Evolutionary conservation across 2,113 vertebrate genomes (phyloP).

Genomic region (Gambusia affinis): DNA sequence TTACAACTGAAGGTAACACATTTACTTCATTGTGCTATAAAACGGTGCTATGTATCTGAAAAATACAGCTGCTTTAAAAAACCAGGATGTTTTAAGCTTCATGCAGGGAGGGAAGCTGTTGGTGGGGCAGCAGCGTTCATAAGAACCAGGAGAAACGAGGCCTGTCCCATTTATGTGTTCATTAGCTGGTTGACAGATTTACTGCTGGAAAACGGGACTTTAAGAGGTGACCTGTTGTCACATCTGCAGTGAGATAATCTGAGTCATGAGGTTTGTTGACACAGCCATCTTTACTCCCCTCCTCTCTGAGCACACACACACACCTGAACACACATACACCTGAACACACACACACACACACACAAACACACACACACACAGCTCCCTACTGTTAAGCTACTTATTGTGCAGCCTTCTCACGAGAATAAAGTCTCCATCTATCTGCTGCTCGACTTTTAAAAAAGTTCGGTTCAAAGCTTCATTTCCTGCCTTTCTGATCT

Average conservation of each 20-base stretch:
- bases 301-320: slow-evolving; percentile 24
- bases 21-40: too few species aligned
- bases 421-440: slow-evolving; percentile 21
- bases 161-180: slow-evolving; percentile 67
- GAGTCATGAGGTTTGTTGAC: slow-evolving; percentile 73
- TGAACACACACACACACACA: slow-evolving; percentile 30
- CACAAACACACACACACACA: slow-evolving; percentile 25
- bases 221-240: slow-evolving; percentile 81
- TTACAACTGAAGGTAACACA: too few species aligned
- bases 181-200: slow-evolving; percentile 72
- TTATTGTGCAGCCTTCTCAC: slow-evolving; percentile 30
- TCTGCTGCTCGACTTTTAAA: slow-evolving; percentile 21
- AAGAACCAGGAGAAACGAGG: slow-evolving; percentile 23
- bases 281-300: slow-evolving; percentile 55
- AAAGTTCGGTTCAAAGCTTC: slow-evolving; percentile 16
- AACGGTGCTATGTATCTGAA: too few species aligned
- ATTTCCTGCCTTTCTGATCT: slow-evolving; percentile 22
- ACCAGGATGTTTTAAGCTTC: too few species aligned
- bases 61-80: too few species aligned
- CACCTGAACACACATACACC: slow-evolving; percentile 18
- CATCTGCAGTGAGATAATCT: slow-evolving; percentile 77
- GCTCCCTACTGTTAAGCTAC: slow-evolving; percentile 35
- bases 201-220: slow-evolving; percentile 64
- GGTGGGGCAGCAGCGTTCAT: neutral
- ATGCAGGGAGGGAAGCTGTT: neutral